Conservation (phyloP, 2,888 invertebrate species). For the Drosophila neonasuta region DNA sequence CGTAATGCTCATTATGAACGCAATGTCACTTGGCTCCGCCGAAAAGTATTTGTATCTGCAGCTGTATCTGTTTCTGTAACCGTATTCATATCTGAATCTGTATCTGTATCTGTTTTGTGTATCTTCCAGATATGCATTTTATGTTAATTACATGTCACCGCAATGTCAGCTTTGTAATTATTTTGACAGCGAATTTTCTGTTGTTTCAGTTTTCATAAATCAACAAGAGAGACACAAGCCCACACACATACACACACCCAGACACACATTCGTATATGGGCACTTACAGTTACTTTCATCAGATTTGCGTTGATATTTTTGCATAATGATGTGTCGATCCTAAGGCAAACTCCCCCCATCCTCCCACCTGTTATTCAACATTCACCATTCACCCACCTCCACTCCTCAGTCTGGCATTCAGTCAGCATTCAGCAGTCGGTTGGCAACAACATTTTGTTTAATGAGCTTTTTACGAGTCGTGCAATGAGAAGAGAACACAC, state of each 20-base stretch:
- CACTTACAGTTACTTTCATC: slow-evolving; percentile 52
- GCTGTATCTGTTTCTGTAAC: slow-evolving; percentile 15
- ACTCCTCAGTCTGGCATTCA: slow-evolving; percentile 15
- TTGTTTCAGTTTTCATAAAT: slow-evolving; percentile 58
- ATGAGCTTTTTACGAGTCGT: slow-evolving; percentile 68
- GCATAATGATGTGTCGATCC: slow-evolving; percentile 64
- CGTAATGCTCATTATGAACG: slow-evolving; percentile 57
- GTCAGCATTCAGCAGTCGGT: slow-evolving; percentile 7
- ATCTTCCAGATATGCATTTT: slow-evolving; percentile 61
- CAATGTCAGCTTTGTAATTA: slow-evolving; percentile 68
- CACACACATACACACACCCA: slow-evolving; percentile 16
- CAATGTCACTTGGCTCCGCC: slow-evolving; percentile 27
- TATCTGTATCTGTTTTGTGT: slow-evolving; percentile 29
- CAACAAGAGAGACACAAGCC: slow-evolving; percentile 39
- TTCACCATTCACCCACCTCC: not conserved
- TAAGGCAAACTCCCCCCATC: slow-evolving; percentile 20
- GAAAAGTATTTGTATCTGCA: slow-evolving; percentile 17
- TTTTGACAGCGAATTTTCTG: slow-evolving; percentile 68
- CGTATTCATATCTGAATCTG: slow-evolving; percentile 1
- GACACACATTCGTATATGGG: not conserved
- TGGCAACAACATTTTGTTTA: slow-evolving; percentile 55
- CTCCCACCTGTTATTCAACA: not conserved
- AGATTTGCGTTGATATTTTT: slow-evolving; percentile 55
- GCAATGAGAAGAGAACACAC: slow-evolving; percentile 28
- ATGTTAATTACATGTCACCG: slow-evolving; percentile 72